A percentile compares a stretch with the other conserved stretches of the same genome.
Evolutionary conservation across 1,140 invertebrate genomes (phyloP).

Genomic region (Penaeus chinensis): DNA sequence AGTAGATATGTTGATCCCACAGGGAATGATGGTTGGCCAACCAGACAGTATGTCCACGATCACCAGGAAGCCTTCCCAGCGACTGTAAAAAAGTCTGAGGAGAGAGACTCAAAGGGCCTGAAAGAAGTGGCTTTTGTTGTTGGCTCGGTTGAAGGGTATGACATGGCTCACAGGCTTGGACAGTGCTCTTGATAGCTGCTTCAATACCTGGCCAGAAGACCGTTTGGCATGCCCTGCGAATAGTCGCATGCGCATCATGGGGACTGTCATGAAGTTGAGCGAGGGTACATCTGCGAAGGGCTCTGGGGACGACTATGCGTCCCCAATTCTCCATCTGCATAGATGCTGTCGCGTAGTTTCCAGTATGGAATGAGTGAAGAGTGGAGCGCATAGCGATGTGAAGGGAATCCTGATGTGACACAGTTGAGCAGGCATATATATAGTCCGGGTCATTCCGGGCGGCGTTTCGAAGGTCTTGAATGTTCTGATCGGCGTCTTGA

Average conservation of each 20-base stretch:
- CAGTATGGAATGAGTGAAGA: background rate
- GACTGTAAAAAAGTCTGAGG: background rate
- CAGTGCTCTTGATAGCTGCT: background rate
- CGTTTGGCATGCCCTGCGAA: background rate
- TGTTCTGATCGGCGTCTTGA: background rate
- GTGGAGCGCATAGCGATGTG: background rate
- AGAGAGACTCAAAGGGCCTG: background rate
- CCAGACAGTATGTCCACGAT: no score
- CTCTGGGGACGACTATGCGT: background rate
- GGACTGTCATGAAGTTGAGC: background rate
- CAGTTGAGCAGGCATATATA: background rate
- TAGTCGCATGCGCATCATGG: background rate
- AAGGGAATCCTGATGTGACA: background rate
- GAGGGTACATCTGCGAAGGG: background rate
- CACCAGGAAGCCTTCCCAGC: background rate
- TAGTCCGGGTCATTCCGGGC: background rate
- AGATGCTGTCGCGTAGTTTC: conserved; percentile 6
- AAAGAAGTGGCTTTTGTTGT: no score
- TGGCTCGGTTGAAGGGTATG: background rate
- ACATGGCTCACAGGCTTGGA: background rate
- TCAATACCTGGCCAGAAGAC: conserved; percentile 25
- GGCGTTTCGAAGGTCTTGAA: background rate
- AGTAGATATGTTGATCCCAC: no score
- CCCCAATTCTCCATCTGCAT: background rate
- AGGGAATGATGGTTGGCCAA: no score